Percentiles rank a stretch among this genome's conserved stretches.
phyloP scores from a whole-genome alignment of 2,113 vertebrate species.

The Protobothrops mucrosquamatus region DNA sequence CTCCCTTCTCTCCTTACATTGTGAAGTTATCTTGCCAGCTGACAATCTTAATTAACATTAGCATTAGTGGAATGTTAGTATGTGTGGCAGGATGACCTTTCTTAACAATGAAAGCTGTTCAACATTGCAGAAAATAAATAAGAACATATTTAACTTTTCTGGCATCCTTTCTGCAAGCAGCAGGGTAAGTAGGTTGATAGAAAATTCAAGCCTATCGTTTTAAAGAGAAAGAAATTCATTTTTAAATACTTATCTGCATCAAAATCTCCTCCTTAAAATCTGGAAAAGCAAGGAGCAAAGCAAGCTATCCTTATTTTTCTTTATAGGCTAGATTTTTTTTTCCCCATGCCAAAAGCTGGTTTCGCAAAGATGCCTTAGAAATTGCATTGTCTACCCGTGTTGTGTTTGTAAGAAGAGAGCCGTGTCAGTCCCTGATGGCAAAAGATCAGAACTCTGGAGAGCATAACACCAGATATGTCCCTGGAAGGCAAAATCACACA shows the following conservation, averaged over 20 bases:
- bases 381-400: neutral
- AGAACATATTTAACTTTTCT: neutral
- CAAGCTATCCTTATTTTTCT: neutral
- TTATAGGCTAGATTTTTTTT: neutral
- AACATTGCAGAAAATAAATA: neutral
- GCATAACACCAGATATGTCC: too few species aligned
- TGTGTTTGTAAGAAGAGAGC: neutral
- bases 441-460: neutral
- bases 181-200: neutral
- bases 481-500: too few species aligned
- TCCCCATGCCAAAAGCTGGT: neutral
- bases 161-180: neutral
- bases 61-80: neutral
- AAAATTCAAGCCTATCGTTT: neutral
- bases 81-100: neutral
- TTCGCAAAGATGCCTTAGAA: neutral
- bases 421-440: neutral
- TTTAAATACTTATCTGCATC: too few species aligned
- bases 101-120: neutral
- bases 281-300: neutral
- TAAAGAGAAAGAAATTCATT: neutral
- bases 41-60: constrained; percentile 1
- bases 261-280: neutral
- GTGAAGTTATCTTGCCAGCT: neutral
- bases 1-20: neutral